Evolutionary conservation across 2,888 invertebrate species (phyloP).

Genomic region (Linnaemya vulpina): DNA sequence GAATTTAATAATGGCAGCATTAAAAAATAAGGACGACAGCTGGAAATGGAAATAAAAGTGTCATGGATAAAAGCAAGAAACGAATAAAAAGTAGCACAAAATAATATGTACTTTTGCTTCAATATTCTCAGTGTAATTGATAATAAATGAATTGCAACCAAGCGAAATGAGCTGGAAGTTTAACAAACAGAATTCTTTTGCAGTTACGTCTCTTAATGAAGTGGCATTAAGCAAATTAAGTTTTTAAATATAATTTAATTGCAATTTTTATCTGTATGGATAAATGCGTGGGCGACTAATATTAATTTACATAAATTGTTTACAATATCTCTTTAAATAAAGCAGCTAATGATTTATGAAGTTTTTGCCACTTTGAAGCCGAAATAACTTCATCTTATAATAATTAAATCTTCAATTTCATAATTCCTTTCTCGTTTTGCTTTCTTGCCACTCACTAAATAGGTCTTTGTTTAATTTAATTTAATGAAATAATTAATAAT

Average conservation of each 20-base stretch:
- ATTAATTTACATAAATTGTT: too few species aligned
- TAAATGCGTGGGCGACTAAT: not conserved
- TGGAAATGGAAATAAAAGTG: not conserved
- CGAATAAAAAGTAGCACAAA: constrained; percentile 18
- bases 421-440: too few species aligned
- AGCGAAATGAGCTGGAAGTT: constrained; percentile 14
- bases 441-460: too few species aligned
- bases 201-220: not conserved
- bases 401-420: too few species aligned
- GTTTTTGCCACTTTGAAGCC: too few species aligned
- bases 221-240: not conserved
- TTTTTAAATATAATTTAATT: not conserved
- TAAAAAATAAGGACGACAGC: constrained; percentile 6
- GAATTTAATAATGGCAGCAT: constrained; percentile 41
- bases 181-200: not conserved
- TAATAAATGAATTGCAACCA: constrained; percentile 29
- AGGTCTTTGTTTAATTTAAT: too few species aligned
- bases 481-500: not conserved
- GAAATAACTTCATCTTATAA: too few species aligned
- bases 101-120: constrained; percentile 27
- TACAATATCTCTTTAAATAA: too few species aligned
- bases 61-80: not conserved
- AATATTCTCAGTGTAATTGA: constrained; percentile 33
- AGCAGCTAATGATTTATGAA: too few species aligned
- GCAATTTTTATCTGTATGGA: not conserved